Conservation (phyloP, 1,140 invertebrate genomes). For the Procambarus virginalis region DNA sequence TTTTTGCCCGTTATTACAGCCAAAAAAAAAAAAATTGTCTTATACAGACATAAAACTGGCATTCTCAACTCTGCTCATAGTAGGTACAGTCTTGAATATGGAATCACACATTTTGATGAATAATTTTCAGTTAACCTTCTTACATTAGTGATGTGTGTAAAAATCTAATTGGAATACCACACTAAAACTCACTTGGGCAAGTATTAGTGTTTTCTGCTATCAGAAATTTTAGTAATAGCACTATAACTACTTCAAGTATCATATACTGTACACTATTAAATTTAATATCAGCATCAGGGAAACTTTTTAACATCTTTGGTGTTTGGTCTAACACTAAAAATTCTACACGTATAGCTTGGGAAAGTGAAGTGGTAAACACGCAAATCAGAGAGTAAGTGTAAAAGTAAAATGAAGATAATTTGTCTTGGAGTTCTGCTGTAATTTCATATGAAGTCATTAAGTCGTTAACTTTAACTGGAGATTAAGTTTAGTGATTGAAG, state of each 20-base stretch:
- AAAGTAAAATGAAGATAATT: conserved; percentile 2
- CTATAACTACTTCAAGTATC: neutral
- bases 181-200: neutral
- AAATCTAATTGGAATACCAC: neutral
- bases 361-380: neutral
- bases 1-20: neutral
- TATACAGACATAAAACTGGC: neutral
- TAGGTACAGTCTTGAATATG: neutral
- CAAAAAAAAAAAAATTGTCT: neutral
- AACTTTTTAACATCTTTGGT: neutral
- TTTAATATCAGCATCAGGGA: neutral
- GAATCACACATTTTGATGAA: neutral
- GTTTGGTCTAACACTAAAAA: neutral
- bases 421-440: conserved; percentile 15
- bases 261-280: neutral
- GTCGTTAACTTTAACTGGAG: neutral
- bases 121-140: neutral
- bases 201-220: neutral
- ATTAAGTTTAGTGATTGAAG: neutral
- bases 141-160: neutral
- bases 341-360: neutral
- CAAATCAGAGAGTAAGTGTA: neutral
- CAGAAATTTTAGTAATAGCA: neutral
- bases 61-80: neutral
- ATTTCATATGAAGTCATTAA: neutral